phyloP scores from a whole-genome alignment of 2,113 vertebrate species.

The Semicossyphus pulcher region DNA sequence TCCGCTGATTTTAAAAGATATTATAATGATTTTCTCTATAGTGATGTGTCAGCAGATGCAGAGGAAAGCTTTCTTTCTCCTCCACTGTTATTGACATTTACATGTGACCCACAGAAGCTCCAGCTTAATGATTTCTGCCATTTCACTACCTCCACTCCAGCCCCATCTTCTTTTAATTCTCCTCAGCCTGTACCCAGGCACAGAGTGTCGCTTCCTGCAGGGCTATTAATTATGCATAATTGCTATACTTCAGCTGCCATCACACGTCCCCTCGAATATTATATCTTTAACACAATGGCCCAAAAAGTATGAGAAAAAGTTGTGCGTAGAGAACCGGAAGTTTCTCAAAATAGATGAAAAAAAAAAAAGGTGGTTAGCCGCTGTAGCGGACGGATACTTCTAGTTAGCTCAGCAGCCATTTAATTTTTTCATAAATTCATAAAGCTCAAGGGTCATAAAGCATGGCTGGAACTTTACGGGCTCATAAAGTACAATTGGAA shows the following conservation, averaged over 20 bases:
- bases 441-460: slow-evolving; percentile 78
- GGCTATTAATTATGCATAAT: slow-evolving; percentile 72
- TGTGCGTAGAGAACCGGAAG: slow-evolving; percentile 7
- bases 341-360: slow-evolving; percentile 40
- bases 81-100: slow-evolving; percentile 38
- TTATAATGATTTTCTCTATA: slow-evolving; percentile 6
- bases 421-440: slow-evolving; percentile 70
- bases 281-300: slow-evolving; percentile 34
- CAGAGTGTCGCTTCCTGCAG: slow-evolving; percentile 53
- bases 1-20: too few relatives aligned
- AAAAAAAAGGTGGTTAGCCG: slow-evolving; percentile 29
- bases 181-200: slow-evolving; percentile 31
- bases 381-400: slow-evolving; percentile 41
- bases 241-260: slow-evolving; percentile 58
- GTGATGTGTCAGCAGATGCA: neutral
- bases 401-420: slow-evolving; percentile 68
- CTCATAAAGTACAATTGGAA: slow-evolving; percentile 81
- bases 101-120: slow-evolving; percentile 49
- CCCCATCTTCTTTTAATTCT: slow-evolving; percentile 64
- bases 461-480: slow-evolving; percentile 75
- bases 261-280: slow-evolving; percentile 46
- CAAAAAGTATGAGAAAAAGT: slow-evolving; percentile 3
- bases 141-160: slow-evolving; percentile 44
- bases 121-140: slow-evolving; percentile 47
- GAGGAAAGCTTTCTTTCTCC: neutral